Evolutionary conservation across 2,113 vertebrate genomes (phyloP), one percentile per base, ranked within the genome.

Genomic region (Electrona antarctica): DNA sequence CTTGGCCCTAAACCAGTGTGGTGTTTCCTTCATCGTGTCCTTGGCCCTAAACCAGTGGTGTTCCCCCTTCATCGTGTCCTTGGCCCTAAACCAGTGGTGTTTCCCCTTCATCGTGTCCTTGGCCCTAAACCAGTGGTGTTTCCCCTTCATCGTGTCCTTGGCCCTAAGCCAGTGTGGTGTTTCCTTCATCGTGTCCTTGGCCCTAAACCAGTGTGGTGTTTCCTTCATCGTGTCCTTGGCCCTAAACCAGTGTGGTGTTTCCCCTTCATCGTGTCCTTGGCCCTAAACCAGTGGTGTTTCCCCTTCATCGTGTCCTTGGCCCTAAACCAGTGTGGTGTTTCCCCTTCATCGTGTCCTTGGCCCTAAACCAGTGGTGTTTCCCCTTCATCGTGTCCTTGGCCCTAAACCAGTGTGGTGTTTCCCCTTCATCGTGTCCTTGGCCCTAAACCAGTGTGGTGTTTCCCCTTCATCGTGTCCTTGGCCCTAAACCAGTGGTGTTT

Each of bases 211-310:
- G 21, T 21, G 21, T n/a, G n/a, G n/a, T n/a, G n/a, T n/a, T n/a
- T n/a, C 93, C 95, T 92, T 90, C 84, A 89, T 95, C 91, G 92
- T 93, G 88, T 92, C 91, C 93, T 95, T 95, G 95, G 93, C 94
- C 92, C 77, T 78, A 70, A 21, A 21, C 21, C 21, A 21, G 21
- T 21, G 21, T n/a, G n/a, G n/a, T n/a, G n/a, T n/a, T n/a, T n/a
- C n/a, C n/a, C 93, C 95, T 92, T 90, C 84, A 89, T 95, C 91
- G 92, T 93, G 88, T 92, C 91, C 93, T 95, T 95, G 95, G 93
- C 94, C 92, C 77, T 78, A 70, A 21, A 21, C 21, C 21, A 21
- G 21, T 21, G 21, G n/a, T n/a, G n/a, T n/a, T n/a, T n/a, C n/a
- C n/a, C 93, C 95, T 92, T 90, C 84, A 89, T 95, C 91, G 92